Percentiles rank a stretch among this genome's conserved stretches.
Evolutionary conservation across 2,797 vertebrate genomes (phyloP).

Genomic region (Labroides dimidiatus): DNA sequence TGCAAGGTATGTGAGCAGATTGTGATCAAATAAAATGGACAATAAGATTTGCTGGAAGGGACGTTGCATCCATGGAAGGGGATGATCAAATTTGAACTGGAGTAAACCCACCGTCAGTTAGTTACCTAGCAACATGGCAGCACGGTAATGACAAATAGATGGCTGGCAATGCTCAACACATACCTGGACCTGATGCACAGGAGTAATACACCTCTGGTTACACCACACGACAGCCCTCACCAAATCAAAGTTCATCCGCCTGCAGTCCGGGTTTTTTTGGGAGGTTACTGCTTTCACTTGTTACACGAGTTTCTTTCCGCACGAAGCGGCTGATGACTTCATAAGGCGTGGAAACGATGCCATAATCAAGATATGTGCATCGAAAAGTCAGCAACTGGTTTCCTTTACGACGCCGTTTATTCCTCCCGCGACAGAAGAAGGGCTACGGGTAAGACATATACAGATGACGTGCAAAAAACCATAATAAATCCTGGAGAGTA

Average conservation of each 20-base stretch:
- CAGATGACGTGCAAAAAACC: constrained; percentile 51
- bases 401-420: constrained; percentile 49
- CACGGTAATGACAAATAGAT: constrained; percentile 73
- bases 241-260: constrained; percentile 59
- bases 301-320: constrained; percentile 23
- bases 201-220: constrained; percentile 36
- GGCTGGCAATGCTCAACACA: constrained; percentile 67
- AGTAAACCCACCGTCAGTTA: constrained; percentile 77
- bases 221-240: constrained; percentile 28
- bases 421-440: constrained; percentile 46
- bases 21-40: background rate
- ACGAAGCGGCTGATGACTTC: constrained; percentile 19
- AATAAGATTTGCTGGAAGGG: constrained; percentile 17
- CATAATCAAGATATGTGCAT: constrained; percentile 42
- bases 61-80: constrained; percentile 23
- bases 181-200: constrained; percentile 73
- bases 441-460: constrained; percentile 46
- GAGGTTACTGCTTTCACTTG: constrained; percentile 15
- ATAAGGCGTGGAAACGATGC: constrained; percentile 40
- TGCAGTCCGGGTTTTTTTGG: constrained; percentile 8
- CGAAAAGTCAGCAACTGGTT: constrained; percentile 48
- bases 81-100: constrained; percentile 65
- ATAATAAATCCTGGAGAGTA: constrained; percentile 40
- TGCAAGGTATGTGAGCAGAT: background rate
- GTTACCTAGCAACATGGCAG: constrained; percentile 85